Evolutionary conservation across 2,888 invertebrate species (phyloP).

Genomic region (Adineta ricciae): DNA sequence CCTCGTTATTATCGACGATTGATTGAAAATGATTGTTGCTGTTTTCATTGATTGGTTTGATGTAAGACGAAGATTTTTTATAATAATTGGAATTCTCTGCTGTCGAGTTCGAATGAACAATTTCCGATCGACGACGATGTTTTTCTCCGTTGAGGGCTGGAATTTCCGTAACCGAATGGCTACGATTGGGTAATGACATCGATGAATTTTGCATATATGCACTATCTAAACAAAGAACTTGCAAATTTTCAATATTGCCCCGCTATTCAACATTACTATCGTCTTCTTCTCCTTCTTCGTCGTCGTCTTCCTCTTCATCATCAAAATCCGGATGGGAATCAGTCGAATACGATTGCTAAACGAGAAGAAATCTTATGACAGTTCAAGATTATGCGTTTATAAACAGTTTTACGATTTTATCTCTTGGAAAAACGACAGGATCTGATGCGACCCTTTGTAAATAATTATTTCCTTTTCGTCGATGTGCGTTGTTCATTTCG

Average conservation of each 20-base stretch:
- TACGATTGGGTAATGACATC: slow-evolving; percentile 2
- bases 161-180: slow-evolving; percentile 3
- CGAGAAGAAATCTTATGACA: neutral
- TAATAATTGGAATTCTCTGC: neutral
- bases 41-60: neutral
- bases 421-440: neutral
- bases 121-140: neutral
- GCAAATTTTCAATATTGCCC: too few species aligned
- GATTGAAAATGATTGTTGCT: neutral
- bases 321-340: neutral
- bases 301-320: neutral
- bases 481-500: neutral
- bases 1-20: neutral
- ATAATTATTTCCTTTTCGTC: neutral
- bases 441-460: slow-evolving; percentile 9
- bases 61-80: neutral
- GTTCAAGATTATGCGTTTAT: too few species aligned
- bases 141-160: neutral
- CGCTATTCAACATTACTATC: neutral
- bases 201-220: neutral
- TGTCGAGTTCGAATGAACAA: neutral
- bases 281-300: neutral
- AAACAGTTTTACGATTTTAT: neutral
- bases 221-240: neutral
- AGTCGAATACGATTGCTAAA: neutral